Percentiles rank a stretch among this genome's conserved stretches.
These are phyloP conservation scores for Lepidocyrtinus sp. DNA, from an alignment of 2,888 invertebrate genomes.

Conservation along the genomic window DNA sequence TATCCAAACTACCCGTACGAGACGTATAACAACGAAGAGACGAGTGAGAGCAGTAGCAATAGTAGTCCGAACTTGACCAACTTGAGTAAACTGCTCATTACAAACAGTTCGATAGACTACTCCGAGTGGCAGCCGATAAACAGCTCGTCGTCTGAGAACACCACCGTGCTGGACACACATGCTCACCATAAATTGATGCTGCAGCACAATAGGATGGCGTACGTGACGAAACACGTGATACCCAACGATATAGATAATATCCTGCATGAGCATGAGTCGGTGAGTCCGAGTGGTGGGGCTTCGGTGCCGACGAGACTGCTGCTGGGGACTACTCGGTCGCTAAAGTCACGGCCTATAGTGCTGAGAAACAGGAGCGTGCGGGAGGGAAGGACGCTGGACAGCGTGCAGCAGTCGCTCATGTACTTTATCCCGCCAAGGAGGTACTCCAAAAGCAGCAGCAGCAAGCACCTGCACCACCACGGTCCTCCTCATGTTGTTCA, in stretches of 20 bases:
- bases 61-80: background rate
- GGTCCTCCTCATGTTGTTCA: no score
- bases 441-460: background rate
- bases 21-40: conserved; percentile 24
- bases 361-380: conserved; percentile 33
- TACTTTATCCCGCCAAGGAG: background rate
- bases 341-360: conserved; percentile 35
- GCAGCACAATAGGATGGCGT: background rate
- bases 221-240: conserved; percentile 35
- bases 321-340: conserved; percentile 33
- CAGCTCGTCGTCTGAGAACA: background rate
- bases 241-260: conserved; percentile 43
- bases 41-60: background rate
- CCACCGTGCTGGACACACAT: background rate
- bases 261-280: conserved; percentile 25
- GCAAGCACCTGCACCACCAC: no score
- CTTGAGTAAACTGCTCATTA: background rate
- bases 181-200: background rate
- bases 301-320: conserved; percentile 26
- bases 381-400: conserved; percentile 15
- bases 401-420: background rate
- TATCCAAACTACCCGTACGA: conserved; percentile 45
- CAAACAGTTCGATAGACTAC: conserved; percentile 26
- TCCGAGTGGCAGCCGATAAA: conserved; percentile 33
- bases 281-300: background rate